Percentiles rank a stretch among this genome's conserved stretches.
Evolutionary conservation across 1,140 invertebrate genomes (phyloP).

Genomic region (Tetraneura akinire): DNA sequence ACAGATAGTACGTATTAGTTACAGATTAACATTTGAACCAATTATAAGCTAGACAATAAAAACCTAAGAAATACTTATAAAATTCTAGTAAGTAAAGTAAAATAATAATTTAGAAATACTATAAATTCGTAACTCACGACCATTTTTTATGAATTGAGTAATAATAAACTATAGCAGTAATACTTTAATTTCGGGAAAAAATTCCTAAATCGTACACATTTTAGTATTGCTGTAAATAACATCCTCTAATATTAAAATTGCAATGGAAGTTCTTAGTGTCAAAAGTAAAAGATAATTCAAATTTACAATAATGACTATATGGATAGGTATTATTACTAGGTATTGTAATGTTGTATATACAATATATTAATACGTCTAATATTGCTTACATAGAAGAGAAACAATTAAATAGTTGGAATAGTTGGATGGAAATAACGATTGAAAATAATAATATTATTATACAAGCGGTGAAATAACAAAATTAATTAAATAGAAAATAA

Average conservation of each 20-base stretch:
- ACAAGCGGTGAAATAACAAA: conserved; percentile 6
- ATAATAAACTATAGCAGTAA: background rate
- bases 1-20: background rate
- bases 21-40: background rate
- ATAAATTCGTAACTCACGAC: background rate
- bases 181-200: background rate
- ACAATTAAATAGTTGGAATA: background rate
- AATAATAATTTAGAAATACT: background rate
- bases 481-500: background rate
- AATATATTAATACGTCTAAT: conserved; percentile 10
- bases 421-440: background rate
- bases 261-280: conserved; percentile 7
- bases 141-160: background rate
- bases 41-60: background rate
- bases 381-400: conserved; percentile 32
- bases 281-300: background rate
- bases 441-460: background rate
- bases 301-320: background rate
- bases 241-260: background rate
- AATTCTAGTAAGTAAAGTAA: background rate
- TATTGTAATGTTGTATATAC: background rate
- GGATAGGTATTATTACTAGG: background rate
- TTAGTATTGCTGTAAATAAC: conserved; percentile 3
- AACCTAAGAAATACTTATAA: background rate
- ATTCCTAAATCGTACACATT: conserved; percentile 17